Evolutionary conservation across 2,797 vertebrate species (phyloP).

Genomic region (Oophaga sylvatica): DNA sequence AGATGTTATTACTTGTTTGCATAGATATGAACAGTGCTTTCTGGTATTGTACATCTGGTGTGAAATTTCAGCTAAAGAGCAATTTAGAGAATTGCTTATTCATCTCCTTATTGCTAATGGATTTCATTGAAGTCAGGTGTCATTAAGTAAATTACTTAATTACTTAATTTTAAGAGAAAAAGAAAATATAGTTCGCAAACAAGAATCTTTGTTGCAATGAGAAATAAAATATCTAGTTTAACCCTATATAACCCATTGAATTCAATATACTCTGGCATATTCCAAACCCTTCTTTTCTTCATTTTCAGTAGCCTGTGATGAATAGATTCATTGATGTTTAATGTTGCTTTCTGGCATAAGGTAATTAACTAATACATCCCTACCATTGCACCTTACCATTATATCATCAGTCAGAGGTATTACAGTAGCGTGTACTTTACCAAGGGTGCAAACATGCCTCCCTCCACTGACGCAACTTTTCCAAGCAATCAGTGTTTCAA

Average conservation of each 20-base stretch:
- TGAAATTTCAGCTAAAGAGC: background rate
- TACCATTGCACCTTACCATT: background rate
- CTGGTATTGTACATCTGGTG: background rate
- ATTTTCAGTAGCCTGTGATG: slow-evolving; percentile 1
- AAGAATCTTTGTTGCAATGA: background rate
- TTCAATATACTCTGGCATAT: background rate
- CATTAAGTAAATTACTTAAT: slow-evolving; percentile 1
- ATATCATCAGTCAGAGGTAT: background rate
- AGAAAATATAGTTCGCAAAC: background rate
- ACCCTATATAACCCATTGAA: background rate
- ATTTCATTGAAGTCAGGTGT: background rate
- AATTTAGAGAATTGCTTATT: background rate
- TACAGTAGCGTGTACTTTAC: background rate
- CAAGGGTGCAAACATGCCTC: background rate
- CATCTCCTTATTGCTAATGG: slow-evolving; percentile 4
- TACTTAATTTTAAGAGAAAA: background rate
- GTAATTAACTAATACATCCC: slow-evolving; percentile 5
- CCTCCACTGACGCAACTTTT: background rate
- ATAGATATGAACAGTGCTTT: background rate
- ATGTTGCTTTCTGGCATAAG: background rate
- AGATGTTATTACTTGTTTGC: background rate
- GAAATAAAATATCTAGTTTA: background rate
- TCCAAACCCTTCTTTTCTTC: background rate
- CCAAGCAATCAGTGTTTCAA: background rate
- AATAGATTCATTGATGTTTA: slow-evolving; percentile 4